phyloP scores from a whole-genome alignment of 2,888 invertebrate genomes.

The Unio pictorum region DNA sequence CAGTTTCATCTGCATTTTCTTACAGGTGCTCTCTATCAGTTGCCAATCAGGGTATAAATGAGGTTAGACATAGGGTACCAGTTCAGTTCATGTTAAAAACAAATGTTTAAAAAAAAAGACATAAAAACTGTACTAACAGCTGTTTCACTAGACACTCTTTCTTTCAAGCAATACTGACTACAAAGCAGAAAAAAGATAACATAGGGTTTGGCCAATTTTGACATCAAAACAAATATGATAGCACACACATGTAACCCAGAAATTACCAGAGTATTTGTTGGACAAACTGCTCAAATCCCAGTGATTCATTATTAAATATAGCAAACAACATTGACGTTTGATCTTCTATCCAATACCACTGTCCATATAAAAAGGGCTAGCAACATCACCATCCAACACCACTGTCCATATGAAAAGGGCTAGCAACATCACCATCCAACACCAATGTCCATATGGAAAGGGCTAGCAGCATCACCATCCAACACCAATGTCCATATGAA shows the following conservation, averaged over 20 bases:
- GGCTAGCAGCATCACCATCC: neutral
- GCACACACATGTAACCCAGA: slow-evolving; percentile 2
- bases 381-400: slow-evolving; percentile 1
- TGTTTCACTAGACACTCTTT: no score
- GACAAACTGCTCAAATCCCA: slow-evolving; percentile 6
- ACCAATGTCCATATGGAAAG: slow-evolving; percentile 1
- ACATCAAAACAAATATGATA: neutral
- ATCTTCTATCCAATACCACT: slow-evolving; percentile 10
- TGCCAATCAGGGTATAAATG: no score
- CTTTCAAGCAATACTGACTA: no score
- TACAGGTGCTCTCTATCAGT: no score
- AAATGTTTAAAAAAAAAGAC: no score
- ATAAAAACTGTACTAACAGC: no score
- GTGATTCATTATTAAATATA: neutral
- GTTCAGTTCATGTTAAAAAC: no score
- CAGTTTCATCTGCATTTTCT: no score
- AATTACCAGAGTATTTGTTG: slow-evolving; percentile 10
- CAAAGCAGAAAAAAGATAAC: neutral
- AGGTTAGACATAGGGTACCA: no score
- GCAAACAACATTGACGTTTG: slow-evolving; percentile 14
- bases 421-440: no score
- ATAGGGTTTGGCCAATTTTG: slow-evolving; percentile 7
- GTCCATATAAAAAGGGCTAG: slow-evolving; percentile 13
- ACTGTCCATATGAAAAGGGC: no score
- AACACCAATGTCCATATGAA: slow-evolving; percentile 18